Evolutionary conservation across 53 echinoderm and acorn worm genomes (phyloP).

Genomic region (Actinopyga echinites): DNA sequence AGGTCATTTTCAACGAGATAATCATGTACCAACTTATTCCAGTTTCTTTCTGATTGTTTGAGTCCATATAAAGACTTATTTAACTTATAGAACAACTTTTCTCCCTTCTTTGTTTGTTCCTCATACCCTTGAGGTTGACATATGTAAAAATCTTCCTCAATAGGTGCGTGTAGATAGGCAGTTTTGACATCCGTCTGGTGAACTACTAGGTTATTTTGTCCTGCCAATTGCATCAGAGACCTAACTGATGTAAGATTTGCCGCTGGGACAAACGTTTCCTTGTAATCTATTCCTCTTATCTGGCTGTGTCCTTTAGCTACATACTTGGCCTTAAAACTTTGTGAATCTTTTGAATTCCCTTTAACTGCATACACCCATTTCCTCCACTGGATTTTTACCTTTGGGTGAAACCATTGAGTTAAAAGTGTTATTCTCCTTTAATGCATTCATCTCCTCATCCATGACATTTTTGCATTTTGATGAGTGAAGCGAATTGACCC

Average conservation of each 20-base stretch:
- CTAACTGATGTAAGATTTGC: not conserved
- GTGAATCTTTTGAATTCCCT: not conserved
- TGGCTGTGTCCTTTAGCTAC: too few relatives aligned
- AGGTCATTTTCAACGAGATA: conserved; percentile 10
- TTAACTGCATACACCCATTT: not conserved
- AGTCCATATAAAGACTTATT: too few relatives aligned
- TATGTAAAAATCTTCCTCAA: too few relatives aligned
- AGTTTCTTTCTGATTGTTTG: conserved; percentile 38
- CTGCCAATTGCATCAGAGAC: not conserved
- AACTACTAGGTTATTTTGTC: too few relatives aligned
- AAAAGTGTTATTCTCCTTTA: conserved; percentile 30
- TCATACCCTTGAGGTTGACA: not conserved
- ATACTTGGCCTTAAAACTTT: not conserved
- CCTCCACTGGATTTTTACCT: not conserved
- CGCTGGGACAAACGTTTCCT: not conserved
- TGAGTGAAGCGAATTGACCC: not conserved
- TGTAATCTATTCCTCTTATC: too few relatives aligned
- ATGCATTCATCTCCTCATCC: too few relatives aligned
- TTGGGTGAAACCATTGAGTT: not conserved
- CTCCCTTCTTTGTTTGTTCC: not conserved
- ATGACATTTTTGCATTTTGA: conserved; percentile 13
- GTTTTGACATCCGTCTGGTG: too few relatives aligned
- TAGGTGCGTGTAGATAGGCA: too few relatives aligned
- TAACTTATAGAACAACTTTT: conserved; percentile 39
- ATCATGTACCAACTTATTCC: conserved; percentile 43